Percentiles rank a stretch among this genome's conserved stretches.
Conservation (phyloP, 2,113 vertebrate species). For the Microcebus lehilahytsara region DNA sequence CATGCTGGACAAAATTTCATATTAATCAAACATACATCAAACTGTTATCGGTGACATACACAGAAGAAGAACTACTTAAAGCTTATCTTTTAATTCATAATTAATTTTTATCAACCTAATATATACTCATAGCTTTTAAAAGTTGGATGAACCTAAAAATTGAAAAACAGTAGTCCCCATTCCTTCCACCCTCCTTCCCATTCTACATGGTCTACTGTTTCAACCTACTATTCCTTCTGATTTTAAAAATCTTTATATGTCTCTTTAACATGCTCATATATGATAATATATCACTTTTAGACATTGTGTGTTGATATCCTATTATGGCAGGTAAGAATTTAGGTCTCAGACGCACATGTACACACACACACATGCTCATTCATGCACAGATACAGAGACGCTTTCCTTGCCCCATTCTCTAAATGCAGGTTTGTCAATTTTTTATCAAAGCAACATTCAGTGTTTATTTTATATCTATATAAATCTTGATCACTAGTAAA, state of each 20-base stretch:
- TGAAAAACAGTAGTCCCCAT: background rate
- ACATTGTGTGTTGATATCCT: background rate
- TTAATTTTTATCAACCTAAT: background rate
- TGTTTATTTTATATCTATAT: background rate
- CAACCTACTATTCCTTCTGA: background rate
- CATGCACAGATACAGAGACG: background rate
- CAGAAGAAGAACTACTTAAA: background rate
- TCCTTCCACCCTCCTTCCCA: background rate
- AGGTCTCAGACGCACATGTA: background rate
- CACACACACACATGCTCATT: too few relatives aligned
- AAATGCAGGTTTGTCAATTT: background rate
- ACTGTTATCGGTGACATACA: background rate
- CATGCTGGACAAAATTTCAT: background rate
- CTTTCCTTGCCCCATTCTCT: background rate
- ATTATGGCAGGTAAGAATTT: background rate
- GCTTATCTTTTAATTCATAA: background rate
- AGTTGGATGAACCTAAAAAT: constrained; percentile 1
- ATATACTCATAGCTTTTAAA: constrained; percentile 9
- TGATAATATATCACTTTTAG: background rate
- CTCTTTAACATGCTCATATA: background rate
- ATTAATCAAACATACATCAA: constrained; percentile 9
- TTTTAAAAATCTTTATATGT: background rate
- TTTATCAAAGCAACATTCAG: background rate
- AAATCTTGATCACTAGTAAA: background rate
- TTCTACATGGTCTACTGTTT: background rate